A percentile compares a stretch with the other conserved stretches of the same genome.
These are phyloP conservation scores for Streblospio benedicti DNA, from an alignment of 1,140 invertebrate genomes.

Conservation along the genomic window DNA sequence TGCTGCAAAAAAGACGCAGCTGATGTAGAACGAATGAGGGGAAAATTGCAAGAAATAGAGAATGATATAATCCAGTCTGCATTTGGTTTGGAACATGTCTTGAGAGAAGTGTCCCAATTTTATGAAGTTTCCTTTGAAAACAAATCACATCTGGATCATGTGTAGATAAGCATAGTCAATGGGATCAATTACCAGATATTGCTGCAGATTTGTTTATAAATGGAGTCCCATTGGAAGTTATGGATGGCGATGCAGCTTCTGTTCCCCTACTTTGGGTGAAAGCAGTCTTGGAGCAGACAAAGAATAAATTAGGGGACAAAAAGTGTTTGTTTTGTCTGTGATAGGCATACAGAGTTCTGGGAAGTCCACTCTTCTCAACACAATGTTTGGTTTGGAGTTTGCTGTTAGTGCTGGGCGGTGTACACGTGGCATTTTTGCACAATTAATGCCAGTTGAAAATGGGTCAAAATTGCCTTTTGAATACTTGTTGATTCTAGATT, in stretches of 20 bases:
- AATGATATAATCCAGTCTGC: not conserved
- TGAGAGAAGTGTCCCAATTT: not conserved
- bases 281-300: not conserved
- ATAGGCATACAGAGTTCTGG: not conserved
- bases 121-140: constrained; percentile 1
- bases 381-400: constrained; percentile 13
- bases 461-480: not conserved
- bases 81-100: not conserved
- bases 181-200: too few relatives aligned
- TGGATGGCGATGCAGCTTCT: not conserved
- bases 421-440: constrained; percentile 10
- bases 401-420: too few relatives aligned
- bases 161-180: too few relatives aligned
- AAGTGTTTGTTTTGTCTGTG: not conserved
- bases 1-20: not conserved
- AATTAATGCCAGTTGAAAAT: not conserved
- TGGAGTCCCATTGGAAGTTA: constrained; percentile 1
- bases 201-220: not conserved
- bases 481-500: constrained; percentile 8
- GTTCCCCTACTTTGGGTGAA: not conserved
- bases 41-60: not conserved
- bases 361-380: constrained; percentile 11
- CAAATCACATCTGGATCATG: not conserved
- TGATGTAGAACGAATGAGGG: not conserved
- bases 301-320: not conserved